Evolutionary conservation across 2,888 invertebrate genomes (phyloP).

Genomic region (Eurytoma adleriae): DNA sequence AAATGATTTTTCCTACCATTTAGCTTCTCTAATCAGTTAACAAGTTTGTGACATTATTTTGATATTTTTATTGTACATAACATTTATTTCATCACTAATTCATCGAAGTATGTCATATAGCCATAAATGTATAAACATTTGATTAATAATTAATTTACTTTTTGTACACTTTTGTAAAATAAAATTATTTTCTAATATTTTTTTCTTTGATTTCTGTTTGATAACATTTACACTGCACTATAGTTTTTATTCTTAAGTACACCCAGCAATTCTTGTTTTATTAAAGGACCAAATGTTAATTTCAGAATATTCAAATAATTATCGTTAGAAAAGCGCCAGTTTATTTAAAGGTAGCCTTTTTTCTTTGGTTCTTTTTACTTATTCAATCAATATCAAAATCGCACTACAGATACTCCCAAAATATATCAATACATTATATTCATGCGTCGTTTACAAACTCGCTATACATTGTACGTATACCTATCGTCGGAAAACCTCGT

Average conservation of each 20-base stretch:
- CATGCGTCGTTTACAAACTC: not conserved
- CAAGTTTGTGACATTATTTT: conserved; percentile 32
- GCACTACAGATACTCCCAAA: not conserved
- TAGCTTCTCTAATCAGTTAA: conserved; percentile 20
- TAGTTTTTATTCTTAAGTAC: not conserved
- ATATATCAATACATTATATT: not conserved
- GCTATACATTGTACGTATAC: not conserved
- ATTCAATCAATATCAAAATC: not conserved
- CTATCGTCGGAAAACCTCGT: not conserved
- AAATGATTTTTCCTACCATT: conserved; percentile 19
- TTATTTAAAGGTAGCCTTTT: not conserved
- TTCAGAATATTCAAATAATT: not conserved
- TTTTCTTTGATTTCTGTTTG: conserved; percentile 6
- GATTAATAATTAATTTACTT: conserved; percentile 5
- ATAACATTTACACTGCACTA: not conserved
- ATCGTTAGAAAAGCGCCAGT: not conserved
- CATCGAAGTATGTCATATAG: not conserved
- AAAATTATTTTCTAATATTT: conserved; percentile 24
- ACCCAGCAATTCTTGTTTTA: not conserved
- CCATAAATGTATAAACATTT: conserved; percentile 21
- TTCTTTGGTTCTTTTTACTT: too few species aligned
- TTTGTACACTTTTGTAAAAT: conserved; percentile 40
- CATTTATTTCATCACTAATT: conserved; percentile 7
- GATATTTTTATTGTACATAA: conserved; percentile 34
- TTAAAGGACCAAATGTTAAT: not conserved